phyloP scores from a whole-genome alignment of 2,888 invertebrate species.

The Catocala fraxini region DNA sequence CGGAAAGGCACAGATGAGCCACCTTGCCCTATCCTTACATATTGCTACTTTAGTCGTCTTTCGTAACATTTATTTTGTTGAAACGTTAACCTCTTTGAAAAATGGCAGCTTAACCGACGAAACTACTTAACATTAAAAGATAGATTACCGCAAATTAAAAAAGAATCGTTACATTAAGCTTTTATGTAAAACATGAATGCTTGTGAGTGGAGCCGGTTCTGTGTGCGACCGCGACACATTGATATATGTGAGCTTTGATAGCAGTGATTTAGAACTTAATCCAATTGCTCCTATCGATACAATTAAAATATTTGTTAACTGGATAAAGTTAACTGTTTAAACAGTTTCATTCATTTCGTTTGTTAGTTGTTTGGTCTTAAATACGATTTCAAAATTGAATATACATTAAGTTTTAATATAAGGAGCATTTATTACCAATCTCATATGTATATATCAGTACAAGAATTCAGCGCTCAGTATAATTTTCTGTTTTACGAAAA shows the following conservation, averaged over 20 bases:
- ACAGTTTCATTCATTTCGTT: slow-evolving; percentile 4
- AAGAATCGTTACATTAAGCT: slow-evolving; percentile 63
- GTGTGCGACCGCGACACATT: slow-evolving; percentile 39
- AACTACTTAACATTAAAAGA: slow-evolving; percentile 41
- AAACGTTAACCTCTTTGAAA: slow-evolving; percentile 18
- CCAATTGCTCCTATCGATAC: slow-evolving; percentile 30
- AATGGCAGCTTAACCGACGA: slow-evolving; percentile 30
- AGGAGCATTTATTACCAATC: too few relatives aligned
- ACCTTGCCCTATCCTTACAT: too few relatives aligned
- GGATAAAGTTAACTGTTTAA: not conserved
- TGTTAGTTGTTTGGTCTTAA: slow-evolving; percentile 8
- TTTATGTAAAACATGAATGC: slow-evolving; percentile 67
- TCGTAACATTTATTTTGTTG: not conserved
- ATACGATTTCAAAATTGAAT: not conserved
- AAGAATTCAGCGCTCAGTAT: too few relatives aligned
- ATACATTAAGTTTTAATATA: too few relatives aligned
- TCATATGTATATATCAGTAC: too few relatives aligned
- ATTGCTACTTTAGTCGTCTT: too few relatives aligned
- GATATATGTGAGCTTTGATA: slow-evolving; percentile 35
- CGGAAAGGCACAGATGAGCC: too few relatives aligned
- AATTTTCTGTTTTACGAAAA: too few relatives aligned
- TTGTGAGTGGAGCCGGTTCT: slow-evolving; percentile 51
- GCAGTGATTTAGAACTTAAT: slow-evolving; percentile 47
- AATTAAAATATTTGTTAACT: slow-evolving; percentile 7
- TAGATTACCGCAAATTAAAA: slow-evolving; percentile 39